phyloP scores from a whole-genome alignment of 2,888 invertebrate genomes.

The Drosophila kambysellisi region DNA sequence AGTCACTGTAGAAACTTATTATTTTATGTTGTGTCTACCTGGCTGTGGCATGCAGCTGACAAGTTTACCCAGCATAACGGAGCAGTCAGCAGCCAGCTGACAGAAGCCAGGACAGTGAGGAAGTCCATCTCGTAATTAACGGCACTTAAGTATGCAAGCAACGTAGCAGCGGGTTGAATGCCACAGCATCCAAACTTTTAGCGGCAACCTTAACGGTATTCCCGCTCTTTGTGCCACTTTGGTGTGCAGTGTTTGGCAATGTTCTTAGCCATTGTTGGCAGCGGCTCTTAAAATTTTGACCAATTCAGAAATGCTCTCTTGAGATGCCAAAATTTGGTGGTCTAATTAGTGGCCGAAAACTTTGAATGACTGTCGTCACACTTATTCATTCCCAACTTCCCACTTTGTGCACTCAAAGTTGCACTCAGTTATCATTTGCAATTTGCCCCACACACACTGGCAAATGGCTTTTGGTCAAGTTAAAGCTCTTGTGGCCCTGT shows the following conservation, averaged over 20 bases:
- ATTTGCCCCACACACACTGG: slow-evolving; percentile 45
- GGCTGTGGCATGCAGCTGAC: slow-evolving; percentile 4
- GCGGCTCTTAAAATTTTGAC: slow-evolving; percentile 4
- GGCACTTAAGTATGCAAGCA: slow-evolving; percentile 41
- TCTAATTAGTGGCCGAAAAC: slow-evolving; percentile 44
- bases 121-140: slow-evolving; percentile 22
- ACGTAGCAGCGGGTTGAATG: slow-evolving; percentile 24
- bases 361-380: slow-evolving; percentile 4
- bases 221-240: slow-evolving; percentile 11
- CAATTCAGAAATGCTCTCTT: slow-evolving; percentile 15
- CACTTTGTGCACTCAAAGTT: neutral
- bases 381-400: neutral
- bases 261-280: slow-evolving; percentile 1
- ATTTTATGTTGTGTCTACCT: neutral
- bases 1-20: neutral
- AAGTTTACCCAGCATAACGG: neutral
- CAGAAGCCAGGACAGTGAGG: neutral
- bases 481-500: slow-evolving; percentile 22
- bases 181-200: slow-evolving; percentile 14
- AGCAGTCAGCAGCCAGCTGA: neutral
- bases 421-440: slow-evolving; percentile 52
- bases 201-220: neutral
- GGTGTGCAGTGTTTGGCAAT: neutral
- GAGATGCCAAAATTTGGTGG: slow-evolving; percentile 23
- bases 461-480: slow-evolving; percentile 45